Conservation (phyloP, 1,140 invertebrate genomes). For the Drosophila willistoni region DNA sequence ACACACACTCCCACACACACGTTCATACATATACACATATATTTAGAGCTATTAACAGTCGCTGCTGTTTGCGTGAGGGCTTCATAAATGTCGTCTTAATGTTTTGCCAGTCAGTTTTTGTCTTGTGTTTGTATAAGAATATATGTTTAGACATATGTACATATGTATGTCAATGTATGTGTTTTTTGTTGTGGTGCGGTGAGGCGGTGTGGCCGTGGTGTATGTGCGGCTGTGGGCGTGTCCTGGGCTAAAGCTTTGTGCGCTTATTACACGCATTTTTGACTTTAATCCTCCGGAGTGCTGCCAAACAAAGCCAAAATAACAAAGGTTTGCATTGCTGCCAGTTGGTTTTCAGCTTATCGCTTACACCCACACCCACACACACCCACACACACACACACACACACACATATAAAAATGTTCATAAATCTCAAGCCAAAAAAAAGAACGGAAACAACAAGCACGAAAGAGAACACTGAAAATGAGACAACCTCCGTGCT, state of each 20-base stretch:
- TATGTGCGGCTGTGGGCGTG: conserved; percentile 37
- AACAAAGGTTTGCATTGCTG: conserved; percentile 78
- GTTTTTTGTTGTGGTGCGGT: not conserved
- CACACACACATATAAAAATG: conserved; percentile 22
- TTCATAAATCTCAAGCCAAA: conserved; percentile 57
- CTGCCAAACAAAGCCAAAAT: conserved; percentile 76
- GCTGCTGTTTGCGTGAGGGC: conserved; percentile 55
- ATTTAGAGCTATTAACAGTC: conserved; percentile 51
- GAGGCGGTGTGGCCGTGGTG: not conserved
- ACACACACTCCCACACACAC: conserved; percentile 25
- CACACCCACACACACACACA: conserved; percentile 29
- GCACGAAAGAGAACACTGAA: conserved; percentile 21
- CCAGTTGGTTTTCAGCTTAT: conserved; percentile 77
- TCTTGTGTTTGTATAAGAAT: conserved; percentile 52
- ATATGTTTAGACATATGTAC: conserved; percentile 9
- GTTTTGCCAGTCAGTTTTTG: conserved; percentile 61
- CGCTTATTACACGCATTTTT: conserved; percentile 81
- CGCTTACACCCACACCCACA: conserved; percentile 45
- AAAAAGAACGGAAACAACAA: conserved; percentile 20
- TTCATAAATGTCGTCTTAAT: conserved; percentile 72
- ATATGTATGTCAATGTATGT: conserved; percentile 19
- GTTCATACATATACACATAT: not conserved
- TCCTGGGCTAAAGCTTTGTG: conserved; percentile 64
- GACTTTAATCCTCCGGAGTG: conserved; percentile 79
- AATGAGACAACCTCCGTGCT: conserved; percentile 43